Conservation (phyloP, 1,140 invertebrate species). For the Dendroctonus valens region DNA sequence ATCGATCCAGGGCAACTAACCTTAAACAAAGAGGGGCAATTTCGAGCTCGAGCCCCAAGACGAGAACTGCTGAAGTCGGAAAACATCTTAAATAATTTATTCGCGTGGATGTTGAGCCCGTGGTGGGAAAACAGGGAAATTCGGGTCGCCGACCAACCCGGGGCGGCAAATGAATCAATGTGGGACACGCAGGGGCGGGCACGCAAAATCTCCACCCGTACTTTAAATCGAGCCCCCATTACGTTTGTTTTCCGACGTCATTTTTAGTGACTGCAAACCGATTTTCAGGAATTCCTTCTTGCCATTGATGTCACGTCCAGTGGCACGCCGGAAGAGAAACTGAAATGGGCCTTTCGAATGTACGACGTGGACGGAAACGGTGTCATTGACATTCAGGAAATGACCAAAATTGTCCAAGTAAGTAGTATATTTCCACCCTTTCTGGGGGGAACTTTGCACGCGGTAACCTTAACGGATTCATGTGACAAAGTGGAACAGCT, state of each 20-base stretch:
- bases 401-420: constrained; percentile 93
- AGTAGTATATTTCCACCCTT: constrained; percentile 30
- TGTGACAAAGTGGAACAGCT: too few species aligned
- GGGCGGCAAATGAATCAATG: too few species aligned
- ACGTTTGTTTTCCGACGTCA: constrained; percentile 3
- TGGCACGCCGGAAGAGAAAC: constrained; percentile 95
- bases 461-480: too few species aligned
- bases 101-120: constrained; percentile 19
- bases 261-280: background rate
- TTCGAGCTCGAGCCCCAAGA: background rate
- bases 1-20: background rate
- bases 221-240: background rate
- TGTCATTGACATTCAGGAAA: constrained; percentile 96
- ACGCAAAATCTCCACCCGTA: too few species aligned
- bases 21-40: background rate
- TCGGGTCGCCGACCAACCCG: too few species aligned
- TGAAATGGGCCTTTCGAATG: constrained; percentile 99
- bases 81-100: constrained; percentile 28
- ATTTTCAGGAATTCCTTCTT: constrained; percentile 87
- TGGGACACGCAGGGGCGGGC: too few species aligned
- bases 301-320: constrained; percentile 98
- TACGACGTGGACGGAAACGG: constrained; percentile 99
- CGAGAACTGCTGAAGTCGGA: constrained; percentile 1
- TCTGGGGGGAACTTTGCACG: too few species aligned
- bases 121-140: too few species aligned